Base-by-base conservation (phyloP, 2,888 invertebrate genomes). In the Cetonia aurata region DNA sequence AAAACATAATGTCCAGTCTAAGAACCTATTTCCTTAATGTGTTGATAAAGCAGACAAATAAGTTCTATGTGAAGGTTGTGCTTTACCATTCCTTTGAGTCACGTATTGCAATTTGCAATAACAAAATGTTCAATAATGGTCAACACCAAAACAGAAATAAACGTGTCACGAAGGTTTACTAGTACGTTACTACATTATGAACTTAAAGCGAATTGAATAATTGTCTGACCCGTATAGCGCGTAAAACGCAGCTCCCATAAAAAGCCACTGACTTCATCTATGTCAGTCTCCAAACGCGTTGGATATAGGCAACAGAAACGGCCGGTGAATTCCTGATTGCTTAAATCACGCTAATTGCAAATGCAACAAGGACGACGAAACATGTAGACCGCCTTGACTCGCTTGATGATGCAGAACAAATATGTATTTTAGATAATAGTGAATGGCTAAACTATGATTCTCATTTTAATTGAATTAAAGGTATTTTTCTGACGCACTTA, bases 331-430 rank as follows among this genome's bases (percentile, higher is more conserved):
- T 68, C 67, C 67, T 41, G 48, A 57, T 68, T 57, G 67, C 57
- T 56, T 57, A 50, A 57, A 68, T 68, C 67, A 68, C 57, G 67
- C 57, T 68, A 57, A 68, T 68, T 68, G 67, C 57, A 57, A 68
- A 68, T 68, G 67, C 67, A 57, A 67, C 67, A 67, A 67, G 48
- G 67, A 68, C 67, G 56, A 57, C 55, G 17, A 50, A 46, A 68
- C 67, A 46, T 57, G 62, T 65, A 50, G 52, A 50, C 62, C 62
- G 50, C 62, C 62, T 65, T 65, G 62, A 65, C 52, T 65, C 12
- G 50, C 19, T 50, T 50, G 62, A 65, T 50, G 50, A 50, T 65
- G 62, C 52, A 65, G 19, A 65, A 50, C n/a, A 60, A 50, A 65
- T 33, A 65, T 65, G 33, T 52, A 48, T 52, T 41, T 15, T 17